Conservation (phyloP, 2,797 vertebrate species). For the Danio choprae region DNA sequence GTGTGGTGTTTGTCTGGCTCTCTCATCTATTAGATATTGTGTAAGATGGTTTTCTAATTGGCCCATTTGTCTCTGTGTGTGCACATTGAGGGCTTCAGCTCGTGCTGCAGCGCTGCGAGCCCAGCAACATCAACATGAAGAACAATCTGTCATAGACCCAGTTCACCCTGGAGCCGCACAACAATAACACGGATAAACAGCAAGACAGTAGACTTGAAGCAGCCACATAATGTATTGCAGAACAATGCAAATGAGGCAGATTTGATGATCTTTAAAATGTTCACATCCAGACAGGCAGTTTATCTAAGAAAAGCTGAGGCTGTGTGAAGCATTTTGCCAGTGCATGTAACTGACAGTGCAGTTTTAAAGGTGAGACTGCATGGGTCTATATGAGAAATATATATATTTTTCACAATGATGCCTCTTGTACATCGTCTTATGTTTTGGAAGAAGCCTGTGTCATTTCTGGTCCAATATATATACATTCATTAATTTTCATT, state of each 20-base stretch:
- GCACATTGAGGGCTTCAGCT: conserved; percentile 17
- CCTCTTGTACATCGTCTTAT: no score
- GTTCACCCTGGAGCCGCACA: conserved; percentile 31
- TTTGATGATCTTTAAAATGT: conserved; percentile 4
- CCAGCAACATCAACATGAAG: conserved; percentile 21
- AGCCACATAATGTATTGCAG: conserved; percentile 10
- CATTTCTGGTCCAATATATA: no score
- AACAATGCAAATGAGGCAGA: background rate
- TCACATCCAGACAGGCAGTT: conserved; percentile 11
- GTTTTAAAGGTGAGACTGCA: background rate
- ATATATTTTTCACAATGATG: no score
- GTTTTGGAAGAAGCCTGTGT: no score
- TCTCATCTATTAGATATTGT: conserved; percentile 43
- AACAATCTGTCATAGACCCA: conserved; percentile 37
- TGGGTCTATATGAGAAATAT: no score
- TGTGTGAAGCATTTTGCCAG: background rate
- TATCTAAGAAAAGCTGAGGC: background rate
- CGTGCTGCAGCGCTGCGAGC: conserved; percentile 4
- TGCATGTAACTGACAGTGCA: background rate
- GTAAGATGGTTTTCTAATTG: conserved; percentile 37
- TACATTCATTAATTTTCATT: no score
- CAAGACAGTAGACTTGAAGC: conserved; percentile 14
- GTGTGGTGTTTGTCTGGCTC: conserved; percentile 23
- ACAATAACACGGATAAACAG: conserved; percentile 16
- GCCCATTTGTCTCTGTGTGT: conserved; percentile 17